Evolutionary conservation across 1,140 invertebrate genomes (phyloP), one percentile per base, ranked within the genome.

Genomic region (Spodoptera litura): DNA sequence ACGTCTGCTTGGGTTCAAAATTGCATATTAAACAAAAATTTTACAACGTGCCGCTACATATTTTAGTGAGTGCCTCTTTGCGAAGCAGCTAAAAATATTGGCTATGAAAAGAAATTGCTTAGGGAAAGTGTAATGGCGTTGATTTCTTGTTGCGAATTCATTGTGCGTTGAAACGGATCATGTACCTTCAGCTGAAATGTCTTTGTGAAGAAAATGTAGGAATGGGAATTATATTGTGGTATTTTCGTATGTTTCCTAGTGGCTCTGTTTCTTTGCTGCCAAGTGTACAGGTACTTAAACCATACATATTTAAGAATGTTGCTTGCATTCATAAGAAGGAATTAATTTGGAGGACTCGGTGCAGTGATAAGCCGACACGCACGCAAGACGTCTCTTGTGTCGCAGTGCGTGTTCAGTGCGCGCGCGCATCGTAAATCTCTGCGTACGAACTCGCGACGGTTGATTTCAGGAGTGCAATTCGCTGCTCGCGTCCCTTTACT

Each of bases 111-210:
- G 83, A 92, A 93, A 93, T 91, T 89, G 89, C 87, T 87, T 83
- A 84, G 87, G 86, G 83, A 87, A 90, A 91, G 87, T 89, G 90
- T 85, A 89, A 87, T 88, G 87, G 85, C 88, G 84, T 91, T 92
- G 90, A 92, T 94, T 93, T 91, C 90, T 94, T 94, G 92, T 93
- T 93, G 88, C 78, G 90, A 92, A 93, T 93, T 91, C 87, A 93
- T 92, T 92, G 89, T 90, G 88, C 88, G 88, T 92, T 85, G 83
- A 83, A 89, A 89, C 86, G 87, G 86, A 91, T 91, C 88, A 88
- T 87, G 85, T 83, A 80, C 78, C 80, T 76, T 75, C 76, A 81
- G 85, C 78, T 66, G 84, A 51, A 31, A 80, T 77, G 78, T 79
- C 79, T 73, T 56, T 51, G 49, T 59, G 35, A 55, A 66, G 55